A percentile compares a stretch with the other conserved stretches of the same genome.
phyloP scores from a whole-genome alignment of 2,797 vertebrate species.

The Orestias chungarensis region DNA sequence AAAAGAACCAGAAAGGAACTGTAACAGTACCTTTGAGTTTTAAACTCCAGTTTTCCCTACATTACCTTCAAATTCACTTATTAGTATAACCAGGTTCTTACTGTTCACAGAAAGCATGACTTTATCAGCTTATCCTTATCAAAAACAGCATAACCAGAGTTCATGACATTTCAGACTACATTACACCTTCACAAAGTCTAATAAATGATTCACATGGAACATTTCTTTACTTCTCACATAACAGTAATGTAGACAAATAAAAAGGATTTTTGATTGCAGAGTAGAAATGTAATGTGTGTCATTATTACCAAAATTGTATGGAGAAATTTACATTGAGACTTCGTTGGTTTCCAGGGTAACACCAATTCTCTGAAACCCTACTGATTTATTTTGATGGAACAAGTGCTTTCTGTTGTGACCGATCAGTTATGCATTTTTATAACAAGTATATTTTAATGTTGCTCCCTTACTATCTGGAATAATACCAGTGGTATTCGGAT shows the following conservation, averaged over 20 bases:
- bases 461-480: neutral
- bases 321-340: neutral
- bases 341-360: neutral
- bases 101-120: neutral
- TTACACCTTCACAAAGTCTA: neutral
- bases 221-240: neutral
- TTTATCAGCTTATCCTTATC: neutral
- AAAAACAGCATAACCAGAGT: neutral
- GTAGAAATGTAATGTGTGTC: neutral
- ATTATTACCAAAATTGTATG: neutral
- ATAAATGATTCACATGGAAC: neutral
- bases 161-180: neutral
- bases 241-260: neutral
- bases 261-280: neutral
- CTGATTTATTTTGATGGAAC: neutral
- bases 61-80: neutral
- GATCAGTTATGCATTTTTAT: neutral
- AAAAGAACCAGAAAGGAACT: conserved; percentile 1
- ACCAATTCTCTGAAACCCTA: neutral
- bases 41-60: neutral
- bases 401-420: neutral
- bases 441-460: neutral
- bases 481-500: neutral
- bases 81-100: neutral
- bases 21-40: neutral